Conservation (phyloP, 2,113 vertebrate genomes). For the human (Homo sapiens) region DNA sequence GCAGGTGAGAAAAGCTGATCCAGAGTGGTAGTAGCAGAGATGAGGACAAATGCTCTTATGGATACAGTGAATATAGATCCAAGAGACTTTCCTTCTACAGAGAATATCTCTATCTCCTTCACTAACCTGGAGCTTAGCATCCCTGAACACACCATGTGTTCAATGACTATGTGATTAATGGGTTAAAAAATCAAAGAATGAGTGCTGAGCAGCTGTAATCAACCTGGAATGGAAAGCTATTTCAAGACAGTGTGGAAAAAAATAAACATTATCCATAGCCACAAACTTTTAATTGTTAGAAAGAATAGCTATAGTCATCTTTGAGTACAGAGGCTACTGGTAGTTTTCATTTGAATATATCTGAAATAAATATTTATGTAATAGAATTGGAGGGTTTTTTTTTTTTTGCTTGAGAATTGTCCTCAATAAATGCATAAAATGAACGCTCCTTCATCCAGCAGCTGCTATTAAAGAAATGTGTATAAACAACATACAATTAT, state of each 20-base stretch:
- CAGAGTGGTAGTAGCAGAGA: not conserved
- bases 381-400: not conserved
- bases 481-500: conserved; percentile 31
- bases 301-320: conserved; percentile 13
- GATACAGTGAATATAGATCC: not conserved
- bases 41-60: not conserved
- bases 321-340: not conserved
- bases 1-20: not conserved
- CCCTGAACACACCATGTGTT: not conserved
- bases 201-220: not conserved
- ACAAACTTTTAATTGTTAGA: not conserved
- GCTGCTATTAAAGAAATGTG: conserved; percentile 36
- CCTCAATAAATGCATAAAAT: not conserved
- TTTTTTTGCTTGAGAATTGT: not conserved
- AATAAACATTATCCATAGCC: not conserved
- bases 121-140: not conserved
- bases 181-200: not conserved
- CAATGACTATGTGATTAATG: not conserved
- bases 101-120: not conserved
- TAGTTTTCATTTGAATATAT: conserved; percentile 46
- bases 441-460: conserved; percentile 5
- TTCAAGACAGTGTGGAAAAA: not conserved
- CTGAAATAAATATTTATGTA: not conserved
- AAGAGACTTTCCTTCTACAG: not conserved
- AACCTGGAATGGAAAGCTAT: not conserved